phyloP scores from a whole-genome alignment of 2,113 vertebrate genomes.

The Salminus brasiliensis region DNA sequence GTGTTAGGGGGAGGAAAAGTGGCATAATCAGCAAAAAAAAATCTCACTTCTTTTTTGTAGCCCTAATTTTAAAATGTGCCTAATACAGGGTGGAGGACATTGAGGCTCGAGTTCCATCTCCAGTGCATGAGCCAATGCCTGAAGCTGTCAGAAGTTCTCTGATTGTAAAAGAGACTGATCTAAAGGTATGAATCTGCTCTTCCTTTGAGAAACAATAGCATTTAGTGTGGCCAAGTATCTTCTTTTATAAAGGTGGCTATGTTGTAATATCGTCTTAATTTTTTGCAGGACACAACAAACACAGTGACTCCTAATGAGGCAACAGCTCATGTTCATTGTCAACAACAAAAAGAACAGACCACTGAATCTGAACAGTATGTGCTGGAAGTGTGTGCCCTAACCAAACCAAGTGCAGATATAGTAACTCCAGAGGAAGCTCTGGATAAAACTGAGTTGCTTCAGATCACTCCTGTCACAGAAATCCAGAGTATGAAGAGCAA shows the following conservation, averaged over 20 bases:
- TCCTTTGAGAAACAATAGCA: not conserved
- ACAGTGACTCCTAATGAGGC: not conserved
- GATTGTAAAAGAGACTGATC: not conserved
- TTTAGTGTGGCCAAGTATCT: too few relatives aligned
- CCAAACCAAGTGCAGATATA: not conserved
- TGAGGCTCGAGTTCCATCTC: slow-evolving; percentile 52
- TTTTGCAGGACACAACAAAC: slow-evolving; percentile 35
- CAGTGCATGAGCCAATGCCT: slow-evolving; percentile 19
- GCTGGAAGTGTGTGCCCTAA: not conserved
- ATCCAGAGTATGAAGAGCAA: slow-evolving; percentile 7
- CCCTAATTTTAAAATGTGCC: not conserved
- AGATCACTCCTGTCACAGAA: slow-evolving; percentile 17
- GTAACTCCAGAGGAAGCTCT: slow-evolving; percentile 19
- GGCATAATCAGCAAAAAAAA: too few relatives aligned
- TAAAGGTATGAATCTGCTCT: slow-evolving; percentile 30
- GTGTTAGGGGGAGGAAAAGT: too few relatives aligned
- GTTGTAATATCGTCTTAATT: not conserved
- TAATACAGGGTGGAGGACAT: slow-evolving; percentile 62
- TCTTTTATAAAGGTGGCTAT: too few relatives aligned
- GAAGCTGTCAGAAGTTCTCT: not conserved
- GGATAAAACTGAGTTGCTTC: not conserved
- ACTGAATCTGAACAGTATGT: slow-evolving; percentile 4
- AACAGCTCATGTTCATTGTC: not conserved
- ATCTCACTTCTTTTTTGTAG: not conserved
- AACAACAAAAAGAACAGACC: slow-evolving; percentile 33